Evolutionary conservation across 2,797 vertebrate species (phyloP).

Genomic region (Hephaestus fuliginosus): DNA sequence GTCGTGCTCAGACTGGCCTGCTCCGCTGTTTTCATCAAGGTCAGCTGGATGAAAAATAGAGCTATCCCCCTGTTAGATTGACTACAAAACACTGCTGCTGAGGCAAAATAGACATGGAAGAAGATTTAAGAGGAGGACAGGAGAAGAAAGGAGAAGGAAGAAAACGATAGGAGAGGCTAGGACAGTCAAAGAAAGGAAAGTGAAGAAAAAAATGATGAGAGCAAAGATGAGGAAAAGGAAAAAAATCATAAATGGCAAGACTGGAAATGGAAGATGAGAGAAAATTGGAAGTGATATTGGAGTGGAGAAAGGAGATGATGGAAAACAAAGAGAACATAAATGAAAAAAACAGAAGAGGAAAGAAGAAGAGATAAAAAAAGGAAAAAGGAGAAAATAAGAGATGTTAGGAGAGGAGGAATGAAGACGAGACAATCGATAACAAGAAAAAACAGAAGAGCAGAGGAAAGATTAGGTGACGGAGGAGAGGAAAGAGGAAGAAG

Average conservation of each 20-base stretch:
- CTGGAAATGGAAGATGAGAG: conserved; percentile 5
- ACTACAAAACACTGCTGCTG: conserved; percentile 60
- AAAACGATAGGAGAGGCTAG: not conserved
- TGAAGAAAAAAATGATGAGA: not conserved
- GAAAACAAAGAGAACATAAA: not conserved
- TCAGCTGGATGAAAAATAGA: conserved; percentile 73
- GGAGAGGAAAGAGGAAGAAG: conserved; percentile 43
- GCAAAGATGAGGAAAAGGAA: not conserved
- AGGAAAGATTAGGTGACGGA: conserved; percentile 39
- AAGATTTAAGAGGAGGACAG: conserved; percentile 53
- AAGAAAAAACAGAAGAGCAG: conserved; percentile 29
- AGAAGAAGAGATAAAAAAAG: not conserved
- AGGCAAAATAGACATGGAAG: conserved; percentile 40
- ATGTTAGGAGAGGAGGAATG: conserved; percentile 14
- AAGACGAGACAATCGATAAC: conserved; percentile 44
- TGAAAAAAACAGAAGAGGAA: not conserved
- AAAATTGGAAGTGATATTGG: conserved; percentile 3
- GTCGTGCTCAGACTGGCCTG: conserved; percentile 60
- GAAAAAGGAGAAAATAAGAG: not conserved
- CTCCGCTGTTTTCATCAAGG: conserved; percentile 72
- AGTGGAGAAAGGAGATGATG: conserved; percentile 11
- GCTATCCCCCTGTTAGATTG: conserved; percentile 55
- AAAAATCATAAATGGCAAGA: not conserved
- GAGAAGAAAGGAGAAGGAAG: conserved; percentile 15
- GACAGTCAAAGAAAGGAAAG: not conserved